Evolutionary conservation across 2,888 invertebrate species (phyloP).

Genomic region (Arge pagana): DNA sequence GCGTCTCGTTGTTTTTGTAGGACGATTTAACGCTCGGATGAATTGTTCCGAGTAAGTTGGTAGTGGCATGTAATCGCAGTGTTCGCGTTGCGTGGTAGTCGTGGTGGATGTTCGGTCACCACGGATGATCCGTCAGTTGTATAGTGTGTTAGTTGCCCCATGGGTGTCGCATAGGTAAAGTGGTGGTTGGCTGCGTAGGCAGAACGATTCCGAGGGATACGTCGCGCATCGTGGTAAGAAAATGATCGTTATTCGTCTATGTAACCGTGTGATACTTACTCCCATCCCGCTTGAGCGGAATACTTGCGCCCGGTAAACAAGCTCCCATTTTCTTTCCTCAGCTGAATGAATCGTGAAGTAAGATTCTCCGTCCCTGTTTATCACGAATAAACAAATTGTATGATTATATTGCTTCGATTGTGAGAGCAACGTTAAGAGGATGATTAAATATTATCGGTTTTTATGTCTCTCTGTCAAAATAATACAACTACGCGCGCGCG

Average conservation of each 20-base stretch:
- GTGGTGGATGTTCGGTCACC: too few relatives aligned
- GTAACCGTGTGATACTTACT: conserved; percentile 34
- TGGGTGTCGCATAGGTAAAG: background rate
- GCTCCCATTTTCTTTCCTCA: conserved; percentile 47
- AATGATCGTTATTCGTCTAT: background rate
- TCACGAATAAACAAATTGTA: background rate
- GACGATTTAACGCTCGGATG: too few relatives aligned
- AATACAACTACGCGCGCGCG: too few relatives aligned
- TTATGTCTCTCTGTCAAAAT: too few relatives aligned
- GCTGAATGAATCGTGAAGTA: conserved; percentile 48
- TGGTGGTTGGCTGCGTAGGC: background rate
- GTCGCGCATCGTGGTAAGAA: conserved; percentile 3
- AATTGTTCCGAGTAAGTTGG: too few relatives aligned
- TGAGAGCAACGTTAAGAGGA: too few relatives aligned
- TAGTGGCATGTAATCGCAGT: too few relatives aligned
- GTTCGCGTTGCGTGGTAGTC: too few relatives aligned
- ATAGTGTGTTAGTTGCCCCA: background rate
- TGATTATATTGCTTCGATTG: background rate
- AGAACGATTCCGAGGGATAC: background rate
- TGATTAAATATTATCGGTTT: too few relatives aligned
- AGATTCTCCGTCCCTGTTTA: conserved; percentile 46
- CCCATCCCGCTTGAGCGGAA: conserved; percentile 46
- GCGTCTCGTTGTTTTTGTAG: too few relatives aligned
- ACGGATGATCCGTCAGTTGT: background rate
- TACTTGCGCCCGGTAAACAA: conserved; percentile 50